These are phyloP conservation scores for Gasterosteus nipponicus DNA, from an alignment of 2,113 vertebrate species.

Conservation along the genomic window DNA sequence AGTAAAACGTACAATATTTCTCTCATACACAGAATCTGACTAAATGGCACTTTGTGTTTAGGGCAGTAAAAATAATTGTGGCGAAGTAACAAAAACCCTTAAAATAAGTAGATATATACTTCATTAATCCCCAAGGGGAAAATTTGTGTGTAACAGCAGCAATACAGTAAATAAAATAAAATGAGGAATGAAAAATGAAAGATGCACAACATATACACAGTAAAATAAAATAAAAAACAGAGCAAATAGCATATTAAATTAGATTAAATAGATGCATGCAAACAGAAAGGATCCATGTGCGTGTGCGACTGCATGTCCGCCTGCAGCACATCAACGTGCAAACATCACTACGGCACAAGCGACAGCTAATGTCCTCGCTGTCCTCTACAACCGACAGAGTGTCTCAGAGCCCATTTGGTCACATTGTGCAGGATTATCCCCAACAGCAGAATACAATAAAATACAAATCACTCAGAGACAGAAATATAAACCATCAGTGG, in stretches of 20 bases:
- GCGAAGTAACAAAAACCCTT: neutral
- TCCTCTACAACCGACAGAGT: slow-evolving; percentile 60
- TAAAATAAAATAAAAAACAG: too few species aligned
- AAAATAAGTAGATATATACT: too few species aligned
- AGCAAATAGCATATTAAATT: too few species aligned
- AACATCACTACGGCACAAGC: neutral
- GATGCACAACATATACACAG: too few species aligned
- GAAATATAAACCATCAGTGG: slow-evolving; percentile 71
- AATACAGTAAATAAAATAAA: too few species aligned
- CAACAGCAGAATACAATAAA: slow-evolving; percentile 64
- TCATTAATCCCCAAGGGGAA: too few species aligned
- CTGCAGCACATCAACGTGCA: neutral
- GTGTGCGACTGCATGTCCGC: neutral
- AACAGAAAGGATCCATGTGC: neutral
- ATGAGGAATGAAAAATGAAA: too few species aligned
- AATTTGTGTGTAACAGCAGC: too few species aligned
- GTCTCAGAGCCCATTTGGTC: slow-evolving; percentile 64
- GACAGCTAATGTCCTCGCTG: slow-evolving; percentile 51
- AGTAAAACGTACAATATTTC: neutral
- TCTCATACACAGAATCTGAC: neutral
- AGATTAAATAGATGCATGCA: neutral
- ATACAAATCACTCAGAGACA: slow-evolving; percentile 59
- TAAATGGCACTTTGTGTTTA: neutral
- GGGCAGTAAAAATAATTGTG: neutral
- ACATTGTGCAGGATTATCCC: slow-evolving; percentile 75